Evolutionary conservation across 2,888 invertebrate genomes (phyloP).

Genomic region (Drosophila acutilabella): DNA sequence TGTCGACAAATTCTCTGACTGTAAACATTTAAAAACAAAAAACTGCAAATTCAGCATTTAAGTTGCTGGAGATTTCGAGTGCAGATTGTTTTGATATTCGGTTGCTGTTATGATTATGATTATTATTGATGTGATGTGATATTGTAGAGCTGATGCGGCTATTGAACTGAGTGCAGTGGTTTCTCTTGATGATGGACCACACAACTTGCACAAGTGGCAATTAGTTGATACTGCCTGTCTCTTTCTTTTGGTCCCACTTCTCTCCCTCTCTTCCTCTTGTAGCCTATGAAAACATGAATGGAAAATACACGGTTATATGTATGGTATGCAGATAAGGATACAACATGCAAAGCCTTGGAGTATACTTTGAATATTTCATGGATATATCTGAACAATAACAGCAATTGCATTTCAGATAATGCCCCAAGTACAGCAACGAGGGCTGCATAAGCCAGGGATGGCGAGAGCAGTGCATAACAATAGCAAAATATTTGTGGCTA

Average conservation of each 20-base stretch:
- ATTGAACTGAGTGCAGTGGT: slow-evolving; percentile 53
- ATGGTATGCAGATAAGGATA: slow-evolving; percentile 25
- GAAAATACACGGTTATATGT: not conserved
- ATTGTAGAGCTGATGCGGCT: slow-evolving; percentile 36
- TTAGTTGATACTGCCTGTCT: slow-evolving; percentile 40
- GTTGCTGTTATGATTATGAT: slow-evolving; percentile 32
- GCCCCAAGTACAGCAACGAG: slow-evolving; percentile 7
- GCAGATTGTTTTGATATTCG: slow-evolving; percentile 40
- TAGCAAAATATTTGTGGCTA: slow-evolving; percentile 53
- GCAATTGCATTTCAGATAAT: slow-evolving; percentile 51
- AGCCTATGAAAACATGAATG: slow-evolving; percentile 41
- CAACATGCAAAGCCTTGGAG: slow-evolving; percentile 46
- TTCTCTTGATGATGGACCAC: slow-evolving; percentile 28
- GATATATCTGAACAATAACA: slow-evolving; percentile 40
- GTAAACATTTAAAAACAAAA: not conserved
- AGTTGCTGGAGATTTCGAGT: slow-evolving; percentile 15
- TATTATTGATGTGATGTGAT: slow-evolving; percentile 17
- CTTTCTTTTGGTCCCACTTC: too few relatives aligned
- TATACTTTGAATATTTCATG: slow-evolving; percentile 71
- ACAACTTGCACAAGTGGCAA: slow-evolving; percentile 68
- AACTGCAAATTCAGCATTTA: slow-evolving; percentile 28
- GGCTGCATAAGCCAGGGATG: not conserved
- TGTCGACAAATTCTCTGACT: slow-evolving; percentile 35
- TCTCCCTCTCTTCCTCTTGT: not conserved
- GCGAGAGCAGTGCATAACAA: slow-evolving; percentile 31